Evolutionary conservation across 2,113 vertebrate genomes (phyloP), one percentile per base, ranked within the genome.

Genomic region (Cololabis saira): DNA sequence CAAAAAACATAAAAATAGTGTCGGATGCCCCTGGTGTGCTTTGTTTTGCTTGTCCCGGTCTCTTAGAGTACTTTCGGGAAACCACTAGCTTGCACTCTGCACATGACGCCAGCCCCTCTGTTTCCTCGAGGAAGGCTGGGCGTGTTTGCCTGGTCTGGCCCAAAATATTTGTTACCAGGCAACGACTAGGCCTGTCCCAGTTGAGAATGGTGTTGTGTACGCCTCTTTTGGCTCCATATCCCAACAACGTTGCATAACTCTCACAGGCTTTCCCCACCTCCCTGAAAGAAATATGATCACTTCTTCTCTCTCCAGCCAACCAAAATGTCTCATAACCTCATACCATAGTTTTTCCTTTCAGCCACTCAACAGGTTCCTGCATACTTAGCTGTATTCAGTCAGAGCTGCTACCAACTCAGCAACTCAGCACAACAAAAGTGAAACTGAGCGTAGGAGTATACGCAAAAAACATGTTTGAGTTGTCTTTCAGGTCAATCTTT

Each of bases 151-250:
- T 85, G 57, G 71, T 92, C 86, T 87, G 90, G 90, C 87, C 89
- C 91, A 92, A 93, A 93, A 94, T 93, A 92, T 89, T 87, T 86
- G 92, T 93, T 92, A 81, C 93, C 77, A 92, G 78, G 93, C 93
- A 92, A 94, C 93, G 67, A 68, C 40, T 45, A 80, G 84, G 86
- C 86, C 91, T 78, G 70, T 89, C 91, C 90, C 81, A 87, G 76
- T 88, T 78, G 65, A 78, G 78, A 76, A 51, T 56, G 43, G 77
- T 80, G 43, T 80, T 92, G 90, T 91, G 90, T 83, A 94, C 91
- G 89, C 89, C 82, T 85, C 71, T 88, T 82, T 83, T 92, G 91
- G 88, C 89, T 75, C 53, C 48, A 48, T 45, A 66, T 82, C 78
- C 84, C 67, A 79, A 87, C 85, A 81, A 76, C 70, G 80, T 93